Percentiles rank a stretch among this genome's conserved stretches.
Conservation (phyloP, 2,113 vertebrate genomes). For the Madoqua kirkii region DNA sequence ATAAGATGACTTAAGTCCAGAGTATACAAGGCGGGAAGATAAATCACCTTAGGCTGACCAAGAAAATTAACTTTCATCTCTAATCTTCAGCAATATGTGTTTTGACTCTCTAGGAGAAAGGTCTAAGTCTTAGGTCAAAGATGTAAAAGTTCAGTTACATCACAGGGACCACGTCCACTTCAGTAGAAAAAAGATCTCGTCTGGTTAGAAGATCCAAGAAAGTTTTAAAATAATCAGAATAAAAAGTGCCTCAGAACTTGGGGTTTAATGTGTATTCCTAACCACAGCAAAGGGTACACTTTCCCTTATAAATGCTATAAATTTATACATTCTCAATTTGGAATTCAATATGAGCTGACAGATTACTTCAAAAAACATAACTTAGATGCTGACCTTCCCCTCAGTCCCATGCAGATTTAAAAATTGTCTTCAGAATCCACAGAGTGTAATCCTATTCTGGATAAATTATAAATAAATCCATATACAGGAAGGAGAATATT, state of each 20-base stretch:
- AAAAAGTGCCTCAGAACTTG: neutral
- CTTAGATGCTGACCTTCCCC: too few species aligned
- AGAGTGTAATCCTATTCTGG: neutral
- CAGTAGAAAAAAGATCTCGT: neutral
- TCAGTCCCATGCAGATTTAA: neutral
- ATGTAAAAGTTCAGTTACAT: neutral
- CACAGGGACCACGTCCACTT: neutral
- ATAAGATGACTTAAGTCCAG: neutral
- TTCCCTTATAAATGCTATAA: neutral
- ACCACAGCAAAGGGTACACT: neutral
- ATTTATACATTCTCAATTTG: neutral
- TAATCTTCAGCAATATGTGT: neutral
- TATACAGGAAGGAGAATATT: neutral
- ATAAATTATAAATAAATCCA: neutral
- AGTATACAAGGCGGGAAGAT: too few species aligned
- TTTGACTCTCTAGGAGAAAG: neutral
- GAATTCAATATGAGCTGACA: neutral
- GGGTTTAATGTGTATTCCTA: neutral
- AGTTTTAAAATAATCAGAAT: neutral
- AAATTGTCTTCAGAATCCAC: neutral
- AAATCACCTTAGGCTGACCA: neutral
- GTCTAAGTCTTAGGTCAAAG: neutral
- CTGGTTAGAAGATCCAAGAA: neutral
- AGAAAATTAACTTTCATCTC: neutral
- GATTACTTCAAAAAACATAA: neutral